These are phyloP conservation scores for Ochropleura leucogaster DNA, from an alignment of 2,888 invertebrate species.

Conservation along the genomic window DNA sequence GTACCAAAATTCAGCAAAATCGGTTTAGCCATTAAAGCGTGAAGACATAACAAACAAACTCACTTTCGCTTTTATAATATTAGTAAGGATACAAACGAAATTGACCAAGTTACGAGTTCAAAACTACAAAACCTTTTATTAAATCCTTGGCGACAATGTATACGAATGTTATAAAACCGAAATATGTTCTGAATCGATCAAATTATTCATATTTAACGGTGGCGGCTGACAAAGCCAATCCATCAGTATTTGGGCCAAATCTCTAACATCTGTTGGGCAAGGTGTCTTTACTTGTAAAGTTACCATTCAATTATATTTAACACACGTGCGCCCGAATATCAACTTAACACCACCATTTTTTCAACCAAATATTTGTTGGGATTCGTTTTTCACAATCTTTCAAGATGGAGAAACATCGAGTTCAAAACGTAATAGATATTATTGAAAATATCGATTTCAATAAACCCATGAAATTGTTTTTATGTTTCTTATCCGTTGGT, in stretches of 20 bases:
- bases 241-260: constrained; percentile 75
- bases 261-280: constrained; percentile 88
- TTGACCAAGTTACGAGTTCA: not conserved
- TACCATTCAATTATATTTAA: constrained; percentile 75
- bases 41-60: too few relatives aligned
- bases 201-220: constrained; percentile 64
- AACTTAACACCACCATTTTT: constrained; percentile 33
- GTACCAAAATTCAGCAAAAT: too few relatives aligned
- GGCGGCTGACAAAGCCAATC: constrained; percentile 74
- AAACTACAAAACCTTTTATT: constrained; percentile 12
- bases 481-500: not conserved
- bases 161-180: constrained; percentile 17
- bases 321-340: constrained; percentile 73
- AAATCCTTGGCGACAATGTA: constrained; percentile 3
- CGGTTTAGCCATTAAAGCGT: too few relatives aligned
- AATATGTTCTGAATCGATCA: constrained; percentile 47
- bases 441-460: constrained; percentile 24
- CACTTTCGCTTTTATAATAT: too few relatives aligned
- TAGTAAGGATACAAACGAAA: not conserved
- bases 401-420: not conserved
- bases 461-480: constrained; percentile 16
- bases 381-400: constrained; percentile 3
- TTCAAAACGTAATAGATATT: not conserved
- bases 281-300: constrained; percentile 80
- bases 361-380: not conserved